Evolutionary conservation across 2,888 invertebrate genomes (phyloP), one percentile per base, ranked within the genome.

Genomic region (Caenorhabditis japonica): DNA sequence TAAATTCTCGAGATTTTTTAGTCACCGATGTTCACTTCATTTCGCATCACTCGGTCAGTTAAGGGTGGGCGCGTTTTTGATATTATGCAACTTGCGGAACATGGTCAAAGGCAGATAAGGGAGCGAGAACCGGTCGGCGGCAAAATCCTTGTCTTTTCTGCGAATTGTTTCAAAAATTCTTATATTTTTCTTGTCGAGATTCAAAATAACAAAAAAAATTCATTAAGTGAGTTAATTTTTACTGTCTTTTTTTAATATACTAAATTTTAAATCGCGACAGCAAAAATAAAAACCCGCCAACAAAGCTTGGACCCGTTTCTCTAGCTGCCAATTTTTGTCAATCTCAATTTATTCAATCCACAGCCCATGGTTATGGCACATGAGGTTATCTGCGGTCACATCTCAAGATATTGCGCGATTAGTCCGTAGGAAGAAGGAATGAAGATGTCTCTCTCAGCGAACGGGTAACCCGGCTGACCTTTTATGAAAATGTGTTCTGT

Each of bases 31-130:
- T 56, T 58, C 66, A 49, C 25, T 64, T 56, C 41, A 49, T 39
- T 43, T 51, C 55, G 38, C 30, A 64, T 64, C 66, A 41, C 49
- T 66, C 39, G 47, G 56, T 56, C 51, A 49, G 51, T 51, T 33
- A 27, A 36, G 49, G 52, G 52, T 19, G 38, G 23, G 38, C 30
- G 46, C 46, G 46, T 46, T 43, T 49, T 66, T 56, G 41, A 66
- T 66, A 56, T 66, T 66, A 66, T 66, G 66, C 56, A 66, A 66
- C 66, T 66, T 66, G 66, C 66, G 56, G 66, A 66, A 66, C 66
- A 66, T 66, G 36, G 55, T 66, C 51, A 66, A 66, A 64, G 21
- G 51, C 56, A 49, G 33, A 15, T 43, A 17, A 19, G 49, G 12
- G 46, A 38, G 21, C 21, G 36, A 49, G 43, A 66, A 64, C 64